These are phyloP conservation scores for Scrobipalpa costella DNA, from an alignment of 2,888 invertebrate species.

Conservation along the genomic window DNA sequence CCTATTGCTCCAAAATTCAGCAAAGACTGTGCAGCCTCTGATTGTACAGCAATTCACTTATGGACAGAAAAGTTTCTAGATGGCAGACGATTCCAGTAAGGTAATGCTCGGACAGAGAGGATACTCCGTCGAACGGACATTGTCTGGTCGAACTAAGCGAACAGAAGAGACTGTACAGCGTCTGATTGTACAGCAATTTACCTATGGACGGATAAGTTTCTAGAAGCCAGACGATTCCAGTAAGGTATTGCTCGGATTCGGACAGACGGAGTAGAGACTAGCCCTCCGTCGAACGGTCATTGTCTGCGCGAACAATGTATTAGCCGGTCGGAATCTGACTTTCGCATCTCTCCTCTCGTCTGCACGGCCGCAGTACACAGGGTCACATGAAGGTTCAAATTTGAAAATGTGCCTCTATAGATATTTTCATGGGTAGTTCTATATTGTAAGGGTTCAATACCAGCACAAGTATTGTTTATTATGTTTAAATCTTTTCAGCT, in stretches of 20 bases:
- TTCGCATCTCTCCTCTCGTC: conserved; percentile 42
- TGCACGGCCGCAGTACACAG: conserved; percentile 43
- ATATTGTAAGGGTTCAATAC: no score
- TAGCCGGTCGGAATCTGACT: conserved; percentile 59
- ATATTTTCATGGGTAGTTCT: no score
- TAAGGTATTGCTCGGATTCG: background rate
- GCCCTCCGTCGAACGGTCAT: conserved; percentile 41
- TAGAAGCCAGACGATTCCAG: background rate
- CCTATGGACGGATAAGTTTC: background rate
- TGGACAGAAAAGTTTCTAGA: no score
- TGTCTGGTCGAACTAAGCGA: background rate
- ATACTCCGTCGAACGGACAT: background rate
- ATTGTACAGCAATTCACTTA: no score
- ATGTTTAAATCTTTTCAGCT: no score
- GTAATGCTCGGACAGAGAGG: background rate
- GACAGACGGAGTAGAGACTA: background rate
- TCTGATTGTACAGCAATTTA: background rate
- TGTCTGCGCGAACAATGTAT: conserved; percentile 62
- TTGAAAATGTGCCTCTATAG: no score
- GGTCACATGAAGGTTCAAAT: no score
- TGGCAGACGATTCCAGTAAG: no score
- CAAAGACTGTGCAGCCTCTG: no score
- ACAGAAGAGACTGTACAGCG: background rate
- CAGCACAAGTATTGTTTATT: no score
- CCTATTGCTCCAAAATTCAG: no score